phyloP scores from a whole-genome alignment of 2,113 vertebrate genomes.

The Megaleporinus macrocephalus region DNA sequence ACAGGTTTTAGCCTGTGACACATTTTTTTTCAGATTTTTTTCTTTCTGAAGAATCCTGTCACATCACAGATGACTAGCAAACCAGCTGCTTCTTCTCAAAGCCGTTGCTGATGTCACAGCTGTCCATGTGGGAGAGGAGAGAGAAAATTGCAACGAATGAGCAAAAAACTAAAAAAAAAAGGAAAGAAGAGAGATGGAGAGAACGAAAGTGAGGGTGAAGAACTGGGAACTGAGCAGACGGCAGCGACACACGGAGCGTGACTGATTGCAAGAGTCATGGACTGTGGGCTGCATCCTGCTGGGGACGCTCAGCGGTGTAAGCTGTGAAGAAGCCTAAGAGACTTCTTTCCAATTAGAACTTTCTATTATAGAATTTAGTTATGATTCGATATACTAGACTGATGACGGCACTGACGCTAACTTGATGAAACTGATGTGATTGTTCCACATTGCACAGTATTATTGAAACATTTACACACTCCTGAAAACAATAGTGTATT shows the following conservation, averaged over 20 bases:
- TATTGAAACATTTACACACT: background rate
- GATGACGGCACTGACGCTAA: background rate
- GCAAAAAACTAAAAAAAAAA: background rate
- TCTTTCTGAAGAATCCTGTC: background rate
- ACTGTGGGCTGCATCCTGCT: constrained; percentile 33
- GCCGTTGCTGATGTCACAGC: background rate
- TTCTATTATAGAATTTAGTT: background rate
- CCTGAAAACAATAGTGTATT: background rate
- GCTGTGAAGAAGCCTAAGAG: background rate
- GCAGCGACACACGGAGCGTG: constrained; percentile 26
- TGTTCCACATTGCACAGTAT: background rate
- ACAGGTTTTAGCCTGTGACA: background rate
- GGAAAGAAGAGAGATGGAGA: background rate
- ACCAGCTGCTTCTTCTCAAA: background rate
- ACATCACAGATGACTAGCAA: background rate
- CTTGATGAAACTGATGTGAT: background rate
- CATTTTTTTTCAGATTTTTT: background rate
- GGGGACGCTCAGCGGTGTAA: background rate
- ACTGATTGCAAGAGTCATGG: constrained; percentile 39
- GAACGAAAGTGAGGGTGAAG: background rate
- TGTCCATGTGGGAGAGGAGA: background rate
- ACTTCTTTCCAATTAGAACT: constrained; percentile 11
- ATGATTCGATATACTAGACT: background rate
- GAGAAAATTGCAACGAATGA: background rate
- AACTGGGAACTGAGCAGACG: constrained; percentile 38